Base-by-base conservation (phyloP, 2,113 vertebrate species). In the Eclectus roratus region DNA sequence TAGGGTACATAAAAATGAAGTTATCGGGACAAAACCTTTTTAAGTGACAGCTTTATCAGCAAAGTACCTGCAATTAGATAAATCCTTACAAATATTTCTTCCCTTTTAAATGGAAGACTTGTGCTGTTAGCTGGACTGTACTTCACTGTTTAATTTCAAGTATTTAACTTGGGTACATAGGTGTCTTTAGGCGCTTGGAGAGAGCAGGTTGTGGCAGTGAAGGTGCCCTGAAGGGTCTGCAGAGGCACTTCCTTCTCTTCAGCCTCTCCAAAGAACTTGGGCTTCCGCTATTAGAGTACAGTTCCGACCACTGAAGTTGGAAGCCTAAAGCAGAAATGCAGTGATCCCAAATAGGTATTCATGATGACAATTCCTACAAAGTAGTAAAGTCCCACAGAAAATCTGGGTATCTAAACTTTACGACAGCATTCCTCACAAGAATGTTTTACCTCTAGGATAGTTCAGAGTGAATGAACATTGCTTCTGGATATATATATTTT, bases 401-500 rank as follows among this genome's bases (percentile, higher is more conserved):
- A 81, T 69, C 24, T 52, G 78, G 16, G 31, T 74, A 47, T 35
- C 65, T 33, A 29, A 37, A 77, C 31, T 52, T 93, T 23, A 56
- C 3, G 7, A 12, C 17, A 96, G 76, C 27, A 47, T 89, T 94
- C 61, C 77, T 91, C 73, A 50, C 52, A 81, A 58, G 74, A 29
- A 35, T 0, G 0, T 47, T 82, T 68, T 73, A 9, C 35, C 44
- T 66, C 73, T 17, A 31, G 29, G 31, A 52, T n/a, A 72, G 69
- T 33, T 72, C 47, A 46, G 71, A 89, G 23, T 1, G 10, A 95
- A 53, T 71, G 52, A 78, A 39, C 83, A 41, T 87, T 93, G 73
- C 18, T 89, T 92, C 77, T 89, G 86, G 73, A 47, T 85, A 78
- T 43, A 24, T 73, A 84, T 89, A 91, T 94, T 87, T 39, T 95